Evolutionary conservation across 2,113 vertebrate genomes (phyloP), one percentile per base, ranked within the genome.

Genomic region (Callopanchax toddi): DNA sequence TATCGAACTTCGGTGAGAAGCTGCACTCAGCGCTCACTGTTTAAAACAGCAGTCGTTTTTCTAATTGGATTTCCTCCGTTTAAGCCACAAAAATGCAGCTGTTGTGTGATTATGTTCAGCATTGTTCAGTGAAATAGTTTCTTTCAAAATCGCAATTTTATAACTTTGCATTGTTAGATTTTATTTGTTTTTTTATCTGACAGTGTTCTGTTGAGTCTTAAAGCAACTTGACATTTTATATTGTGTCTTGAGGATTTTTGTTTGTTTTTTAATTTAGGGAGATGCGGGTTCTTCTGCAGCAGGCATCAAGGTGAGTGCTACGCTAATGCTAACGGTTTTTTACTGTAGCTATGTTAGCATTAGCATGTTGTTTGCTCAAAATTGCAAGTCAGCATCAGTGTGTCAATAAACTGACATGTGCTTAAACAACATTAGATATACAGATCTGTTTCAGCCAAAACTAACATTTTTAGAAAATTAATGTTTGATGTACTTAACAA

Each of bases 231-330:
- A n/a, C n/a, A n/a, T n/a, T n/a, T n/a, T n/a, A n/a, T n/a, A n/a
- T n/a, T n/a, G n/a, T n/a, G n/a, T n/a, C n/a, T n/a, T n/a, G n/a
- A n/a, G n/a, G n/a, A n/a, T 45, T 69, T 40, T 56, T 69, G 3
- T 32, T 32, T 6, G 10, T 70, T 49, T 23, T 57, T 16, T 50
- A 23, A 45, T 21, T 29, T 6, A 99, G 97, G 97, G 97, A 74
- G 96, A 97, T 60, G 91, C 97, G 4, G 97, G 97, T 56, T 99
- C 97, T 1, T 97, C 97, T 74, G 97, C 97, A n/a, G 97, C 96
- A 54, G 97, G 97, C 82, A 98, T 99, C 81, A 99, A 99, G 96
- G 97, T 99, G 65, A 87, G 84, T 23, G 11, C 13, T 60, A 2
- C 39, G n/a, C 17, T 42, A 23, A 61, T 0, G 12, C 18, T 8